phyloP scores from a whole-genome alignment of 23 tunicate species.

The Oikopleura dioica region DNA sequence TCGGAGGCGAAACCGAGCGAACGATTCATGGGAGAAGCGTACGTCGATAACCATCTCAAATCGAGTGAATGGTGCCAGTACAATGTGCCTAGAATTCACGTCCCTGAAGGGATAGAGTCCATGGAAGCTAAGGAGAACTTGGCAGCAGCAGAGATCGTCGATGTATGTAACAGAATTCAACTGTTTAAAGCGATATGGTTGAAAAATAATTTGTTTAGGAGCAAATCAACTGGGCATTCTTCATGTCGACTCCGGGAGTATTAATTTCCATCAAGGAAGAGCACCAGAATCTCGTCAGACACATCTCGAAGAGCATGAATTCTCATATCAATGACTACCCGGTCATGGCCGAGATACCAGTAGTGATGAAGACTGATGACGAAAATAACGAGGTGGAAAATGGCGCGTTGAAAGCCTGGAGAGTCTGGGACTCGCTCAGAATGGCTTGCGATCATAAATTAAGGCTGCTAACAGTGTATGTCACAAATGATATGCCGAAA shows the following conservation, averaged over 20 bases:
- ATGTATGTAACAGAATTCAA: too few species aligned
- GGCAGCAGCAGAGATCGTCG: too few species aligned
- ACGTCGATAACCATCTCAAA: neutral
- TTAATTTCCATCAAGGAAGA: neutral
- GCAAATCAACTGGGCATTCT: neutral
- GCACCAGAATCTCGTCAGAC: neutral
- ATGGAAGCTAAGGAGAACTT: too few species aligned
- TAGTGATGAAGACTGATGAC: neutral
- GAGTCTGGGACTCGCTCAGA: neutral
- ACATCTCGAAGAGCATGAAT: neutral
- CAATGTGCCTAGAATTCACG: too few species aligned
- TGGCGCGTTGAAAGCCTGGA: neutral
- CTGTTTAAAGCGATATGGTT: too few species aligned
- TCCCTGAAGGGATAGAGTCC: too few species aligned
- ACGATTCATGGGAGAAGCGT: neutral
- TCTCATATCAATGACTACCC: neutral
- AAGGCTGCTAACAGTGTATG: too few species aligned
- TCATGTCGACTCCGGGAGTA: neutral
- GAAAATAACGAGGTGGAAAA: neutral
- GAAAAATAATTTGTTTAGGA: neutral
- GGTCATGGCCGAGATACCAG: neutral
- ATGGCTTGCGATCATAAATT: neutral
- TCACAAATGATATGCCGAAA: too few species aligned
- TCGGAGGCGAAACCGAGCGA: neutral
- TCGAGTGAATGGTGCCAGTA: too few species aligned